Evolutionary conservation across 2,113 vertebrate genomes (phyloP).

Genomic region (Eulemur macaco): DNA sequence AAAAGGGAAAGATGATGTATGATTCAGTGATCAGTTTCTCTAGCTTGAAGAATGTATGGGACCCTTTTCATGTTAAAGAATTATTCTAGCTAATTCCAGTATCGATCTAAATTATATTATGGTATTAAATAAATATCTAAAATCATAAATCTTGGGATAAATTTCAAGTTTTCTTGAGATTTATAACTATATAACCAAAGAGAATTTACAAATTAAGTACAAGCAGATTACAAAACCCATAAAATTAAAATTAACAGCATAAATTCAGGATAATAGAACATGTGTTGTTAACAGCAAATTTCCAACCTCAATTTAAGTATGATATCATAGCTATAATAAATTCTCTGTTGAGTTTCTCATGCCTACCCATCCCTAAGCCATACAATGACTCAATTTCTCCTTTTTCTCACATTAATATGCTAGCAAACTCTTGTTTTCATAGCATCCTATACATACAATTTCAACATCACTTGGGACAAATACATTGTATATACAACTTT

Average conservation of each 20-base stretch:
- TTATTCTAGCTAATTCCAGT: not conserved
- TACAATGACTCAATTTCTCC: not conserved
- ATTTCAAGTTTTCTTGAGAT: not conserved
- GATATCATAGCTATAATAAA: not conserved
- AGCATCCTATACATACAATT: not conserved
- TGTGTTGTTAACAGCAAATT: not conserved
- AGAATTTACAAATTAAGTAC: not conserved
- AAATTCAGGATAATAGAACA: not conserved
- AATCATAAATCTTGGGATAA: slow-evolving; percentile 15
- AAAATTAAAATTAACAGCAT: slow-evolving; percentile 22
- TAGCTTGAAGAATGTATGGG: not conserved
- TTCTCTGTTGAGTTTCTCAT: not conserved
- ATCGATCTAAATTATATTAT: not conserved
- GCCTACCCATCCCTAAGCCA: not conserved
- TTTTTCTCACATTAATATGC: not conserved
- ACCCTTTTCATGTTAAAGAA: not conserved
- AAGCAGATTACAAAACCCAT: slow-evolving; percentile 6
- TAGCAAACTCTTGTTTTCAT: not conserved
- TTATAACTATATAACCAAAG: not conserved
- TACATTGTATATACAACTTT: not conserved
- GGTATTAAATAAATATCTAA: not conserved
- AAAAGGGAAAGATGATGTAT: not conserved
- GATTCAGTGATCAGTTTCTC: not conserved
- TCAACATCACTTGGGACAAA: not conserved
- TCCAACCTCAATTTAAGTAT: not conserved